phyloP scores from a whole-genome alignment of 64 coral and sea anemone species.

The Astreopora myriophthalma region DNA sequence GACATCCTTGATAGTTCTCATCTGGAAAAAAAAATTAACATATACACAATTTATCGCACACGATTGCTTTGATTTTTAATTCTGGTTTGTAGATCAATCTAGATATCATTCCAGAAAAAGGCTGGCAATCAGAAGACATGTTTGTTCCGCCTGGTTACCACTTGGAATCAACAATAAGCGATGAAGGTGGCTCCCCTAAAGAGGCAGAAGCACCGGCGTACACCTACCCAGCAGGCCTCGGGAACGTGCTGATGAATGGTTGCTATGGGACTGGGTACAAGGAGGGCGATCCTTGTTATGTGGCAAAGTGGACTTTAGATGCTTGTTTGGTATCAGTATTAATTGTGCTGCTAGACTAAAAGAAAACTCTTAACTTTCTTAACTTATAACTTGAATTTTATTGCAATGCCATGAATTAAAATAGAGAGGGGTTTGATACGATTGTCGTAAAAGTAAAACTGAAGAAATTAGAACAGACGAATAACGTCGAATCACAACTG shows the following conservation, averaged over 20 bases:
- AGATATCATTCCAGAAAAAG: slow-evolving; percentile 42
- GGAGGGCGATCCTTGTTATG: slow-evolving; percentile 25
- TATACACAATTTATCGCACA: neutral
- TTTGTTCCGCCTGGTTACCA: slow-evolving; percentile 46
- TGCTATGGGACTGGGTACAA: slow-evolving; percentile 62
- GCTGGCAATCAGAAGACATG: slow-evolving; percentile 56
- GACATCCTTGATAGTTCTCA: too few relatives aligned
- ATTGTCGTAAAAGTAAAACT: too few relatives aligned
- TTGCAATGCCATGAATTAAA: too few relatives aligned
- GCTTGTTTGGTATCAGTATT: neutral
- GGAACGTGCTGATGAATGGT: slow-evolving; percentile 48
- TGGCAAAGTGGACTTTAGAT: neutral
- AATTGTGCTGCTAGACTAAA: neutral
- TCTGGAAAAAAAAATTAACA: neutral
- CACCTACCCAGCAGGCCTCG: slow-evolving; percentile 17
- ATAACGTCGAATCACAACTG: too few relatives aligned
- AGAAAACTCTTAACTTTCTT: too few relatives aligned
- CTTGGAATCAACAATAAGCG: neutral
- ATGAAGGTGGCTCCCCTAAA: neutral
- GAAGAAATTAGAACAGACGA: too few relatives aligned
- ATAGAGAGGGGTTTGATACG: too few relatives aligned
- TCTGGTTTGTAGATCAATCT: slow-evolving; percentile 22
- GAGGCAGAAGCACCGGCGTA: neutral
- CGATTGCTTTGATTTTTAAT: neutral
- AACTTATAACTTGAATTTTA: too few relatives aligned